These are phyloP conservation scores for Conger conger DNA, from an alignment of 2,113 vertebrate genomes.

Conservation along the genomic window DNA sequence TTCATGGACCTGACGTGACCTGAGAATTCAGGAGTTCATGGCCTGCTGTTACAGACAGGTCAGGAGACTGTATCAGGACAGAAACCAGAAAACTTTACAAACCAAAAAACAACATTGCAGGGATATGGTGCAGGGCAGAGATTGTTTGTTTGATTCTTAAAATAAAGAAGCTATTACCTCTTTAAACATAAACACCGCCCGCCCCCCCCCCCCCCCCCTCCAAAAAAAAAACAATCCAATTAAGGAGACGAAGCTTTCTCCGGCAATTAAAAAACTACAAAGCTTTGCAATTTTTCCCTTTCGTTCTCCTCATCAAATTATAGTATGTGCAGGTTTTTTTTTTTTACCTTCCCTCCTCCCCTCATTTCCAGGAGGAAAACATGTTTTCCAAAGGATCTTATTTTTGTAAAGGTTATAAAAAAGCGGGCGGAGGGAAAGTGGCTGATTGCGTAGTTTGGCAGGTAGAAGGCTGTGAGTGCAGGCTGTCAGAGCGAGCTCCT, in stretches of 20 bases:
- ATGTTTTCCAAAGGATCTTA: slow-evolving; percentile 46
- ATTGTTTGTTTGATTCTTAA: slow-evolving; percentile 32
- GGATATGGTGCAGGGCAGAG: slow-evolving; percentile 32
- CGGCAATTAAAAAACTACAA: slow-evolving; percentile 67
- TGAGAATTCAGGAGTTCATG: neutral
- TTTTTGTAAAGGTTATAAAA: slow-evolving; percentile 47
- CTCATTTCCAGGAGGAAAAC: slow-evolving; percentile 52
- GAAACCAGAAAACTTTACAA: neutral
- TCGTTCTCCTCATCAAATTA: slow-evolving; percentile 46
- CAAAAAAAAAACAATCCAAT: slow-evolving; percentile 61
- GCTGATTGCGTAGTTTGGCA: slow-evolving; percentile 82
- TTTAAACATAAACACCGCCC: slow-evolving; percentile 56
- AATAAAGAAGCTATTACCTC: slow-evolving; percentile 50
- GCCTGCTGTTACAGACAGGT: neutral
- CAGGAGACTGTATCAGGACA: neutral
- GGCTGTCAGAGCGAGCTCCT: slow-evolving; percentile 88
- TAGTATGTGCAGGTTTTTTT: slow-evolving; percentile 25
- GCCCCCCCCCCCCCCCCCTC: slow-evolving; percentile 46
- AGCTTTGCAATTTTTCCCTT: slow-evolving; percentile 52
- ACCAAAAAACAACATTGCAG: neutral
- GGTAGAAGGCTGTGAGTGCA: slow-evolving; percentile 92
- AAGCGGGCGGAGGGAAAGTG: slow-evolving; percentile 32
- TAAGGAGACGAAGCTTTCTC: slow-evolving; percentile 57
- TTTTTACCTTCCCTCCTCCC: slow-evolving; percentile 25
- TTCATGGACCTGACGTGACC: neutral